Base-by-base conservation (phyloP, 2,113 vertebrate species). In the Helogale parvula region DNA sequence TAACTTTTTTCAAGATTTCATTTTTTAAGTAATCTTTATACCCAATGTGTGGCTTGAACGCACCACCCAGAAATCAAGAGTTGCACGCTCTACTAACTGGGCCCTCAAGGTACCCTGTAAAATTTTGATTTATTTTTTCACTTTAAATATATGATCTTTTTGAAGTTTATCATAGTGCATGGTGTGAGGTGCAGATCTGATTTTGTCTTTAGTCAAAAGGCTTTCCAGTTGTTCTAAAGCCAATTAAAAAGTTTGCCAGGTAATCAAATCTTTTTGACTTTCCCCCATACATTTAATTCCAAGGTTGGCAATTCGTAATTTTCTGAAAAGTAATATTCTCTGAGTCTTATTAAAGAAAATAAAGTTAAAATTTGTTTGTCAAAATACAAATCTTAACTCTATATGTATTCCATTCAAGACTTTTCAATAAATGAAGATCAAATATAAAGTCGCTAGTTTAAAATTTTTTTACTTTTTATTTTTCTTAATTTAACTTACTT, bases 371-470 rank as follows among this genome's bases (percentile, higher is more conserved):
- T 33, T 66, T 7, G 3, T 72, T 91, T 82, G 50, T 69, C 21
- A 93, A 96, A 93, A 91, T 76, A n/a, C 41, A 77, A 81, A 79
- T 79, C 52, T 93, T 94, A 92, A 45, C 90, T 88, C 5, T 82
- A 17, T 68, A 52, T 9, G 31, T 83, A 29, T n/a, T 74, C 13
- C 1, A 35, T 65, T 60, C 77, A 1, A 50, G 35, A 33, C 29
- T 89, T 74, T 92, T 96, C 27, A 93, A 68, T 72, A 54, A 94
- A 85, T 57, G 25, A 89, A 92, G 10, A 80, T 25, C 79, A 88
- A 83, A 74, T 90, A 50, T 88, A 94, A 89, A 60, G 21, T 60
- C 7, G 7, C 57, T 60, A 23, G 21, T 23, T 60, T 60, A 8
- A 23, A 8, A 23, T 23, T 60, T 54, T 60, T 60, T 60, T 60